A percentile compares a stretch with the other conserved stretches of the same genome.
Evolutionary conservation across 2,113 vertebrate species (phyloP).

Genomic region (Psilopsiagon aurifrons): DNA sequence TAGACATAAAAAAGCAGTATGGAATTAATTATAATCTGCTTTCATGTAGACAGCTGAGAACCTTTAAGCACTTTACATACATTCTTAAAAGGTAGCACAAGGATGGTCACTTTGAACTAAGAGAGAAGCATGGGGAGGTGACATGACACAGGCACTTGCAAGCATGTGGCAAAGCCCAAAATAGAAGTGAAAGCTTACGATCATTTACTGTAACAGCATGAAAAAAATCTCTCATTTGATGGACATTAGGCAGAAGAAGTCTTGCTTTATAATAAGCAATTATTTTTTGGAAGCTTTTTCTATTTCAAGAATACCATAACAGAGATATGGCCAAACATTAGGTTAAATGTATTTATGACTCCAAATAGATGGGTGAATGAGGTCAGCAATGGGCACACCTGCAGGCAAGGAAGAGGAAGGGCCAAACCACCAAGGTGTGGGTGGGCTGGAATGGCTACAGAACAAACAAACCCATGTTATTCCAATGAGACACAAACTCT

Average conservation of each 20-base stretch:
- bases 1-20: background rate
- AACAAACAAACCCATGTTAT: constrained; percentile 58
- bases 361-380: constrained; percentile 58
- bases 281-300: background rate
- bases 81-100: background rate
- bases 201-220: background rate
- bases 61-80: background rate
- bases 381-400: constrained; percentile 72
- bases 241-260: background rate
- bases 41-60: background rate
- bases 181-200: background rate
- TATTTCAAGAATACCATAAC: background rate
- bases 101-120: background rate
- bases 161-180: background rate
- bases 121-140: background rate
- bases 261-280: constrained; percentile 3
- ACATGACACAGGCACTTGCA: background rate
- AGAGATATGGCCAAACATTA: constrained; percentile 36
- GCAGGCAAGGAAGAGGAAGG: constrained; percentile 61
- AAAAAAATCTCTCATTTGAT: background rate
- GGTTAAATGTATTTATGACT: constrained; percentile 54
- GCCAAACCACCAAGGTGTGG: constrained; percentile 72
- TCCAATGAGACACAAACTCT: constrained; percentile 45
- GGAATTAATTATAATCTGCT: background rate
- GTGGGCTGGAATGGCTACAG: constrained; percentile 62